Percentiles rank a stretch among this genome's conserved stretches.
Conservation (phyloP, 2,888 invertebrate genomes). For the Corbicula japonica region DNA sequence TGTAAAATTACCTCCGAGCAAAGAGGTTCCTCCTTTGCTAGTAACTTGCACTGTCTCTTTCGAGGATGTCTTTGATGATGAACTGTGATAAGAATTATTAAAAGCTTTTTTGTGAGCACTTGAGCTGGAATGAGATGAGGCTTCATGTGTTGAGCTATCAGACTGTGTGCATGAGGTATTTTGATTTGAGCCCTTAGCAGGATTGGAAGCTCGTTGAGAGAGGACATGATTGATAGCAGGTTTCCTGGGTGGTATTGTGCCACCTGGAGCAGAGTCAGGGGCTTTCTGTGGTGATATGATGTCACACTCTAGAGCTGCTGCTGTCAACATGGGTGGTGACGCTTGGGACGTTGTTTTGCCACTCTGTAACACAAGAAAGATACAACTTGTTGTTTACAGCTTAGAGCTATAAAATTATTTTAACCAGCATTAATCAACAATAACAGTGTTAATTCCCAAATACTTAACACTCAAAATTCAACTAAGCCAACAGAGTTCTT, state of each 20-base stretch:
- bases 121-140: background rate
- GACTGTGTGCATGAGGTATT: background rate
- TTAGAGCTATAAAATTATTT: background rate
- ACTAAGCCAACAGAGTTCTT: background rate
- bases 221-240: background rate
- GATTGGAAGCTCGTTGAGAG: background rate
- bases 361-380: conserved; percentile 3
- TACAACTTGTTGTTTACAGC: background rate
- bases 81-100: background rate
- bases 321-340: conserved; percentile 25
- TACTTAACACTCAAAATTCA: conserved; percentile 3
- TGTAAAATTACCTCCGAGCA: background rate
- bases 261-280: background rate
- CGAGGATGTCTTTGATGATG: background rate
- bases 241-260: background rate
- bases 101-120: background rate
- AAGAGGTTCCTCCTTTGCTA: background rate
- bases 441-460: background rate
- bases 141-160: no score
- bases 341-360: background rate
- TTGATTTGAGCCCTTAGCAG: background rate
- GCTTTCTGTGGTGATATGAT: no score
- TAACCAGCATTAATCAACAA: background rate
- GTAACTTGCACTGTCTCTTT: background rate
- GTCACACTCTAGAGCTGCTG: conserved; percentile 17